phyloP scores from a whole-genome alignment of 2,113 vertebrate genomes.

The Catharus fuscescens region DNA sequence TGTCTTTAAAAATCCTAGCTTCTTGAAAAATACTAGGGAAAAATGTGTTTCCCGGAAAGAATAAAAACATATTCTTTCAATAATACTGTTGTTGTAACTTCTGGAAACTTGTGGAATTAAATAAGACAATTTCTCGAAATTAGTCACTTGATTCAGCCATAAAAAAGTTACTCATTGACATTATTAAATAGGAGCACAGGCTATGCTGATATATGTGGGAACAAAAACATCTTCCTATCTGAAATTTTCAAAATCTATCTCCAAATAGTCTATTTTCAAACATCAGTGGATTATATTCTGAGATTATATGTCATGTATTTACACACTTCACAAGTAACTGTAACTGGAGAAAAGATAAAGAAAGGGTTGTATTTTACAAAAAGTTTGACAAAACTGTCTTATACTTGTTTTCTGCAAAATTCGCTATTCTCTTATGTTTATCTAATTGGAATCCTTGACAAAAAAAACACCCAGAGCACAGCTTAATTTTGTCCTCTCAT shows the following conservation, averaged over 20 bases:
- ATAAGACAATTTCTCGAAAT: not conserved
- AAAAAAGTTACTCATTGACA: not conserved
- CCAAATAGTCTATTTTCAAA: not conserved
- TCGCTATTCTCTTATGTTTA: not conserved
- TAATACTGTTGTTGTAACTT: not conserved
- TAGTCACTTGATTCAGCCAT: not conserved
- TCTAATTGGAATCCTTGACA: rapidly evolving
- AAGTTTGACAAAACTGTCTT: not conserved
- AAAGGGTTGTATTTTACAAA: not conserved
- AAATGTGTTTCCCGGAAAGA: not conserved
- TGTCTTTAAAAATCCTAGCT: not conserved
- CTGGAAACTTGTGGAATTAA: not conserved
- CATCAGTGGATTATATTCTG: not conserved
- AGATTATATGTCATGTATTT: not conserved
- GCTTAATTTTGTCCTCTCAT: not conserved
- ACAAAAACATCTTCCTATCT: not conserved
- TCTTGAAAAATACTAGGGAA: constrained; percentile 24
- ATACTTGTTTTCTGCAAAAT: not conserved
- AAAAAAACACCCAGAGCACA: not conserved
- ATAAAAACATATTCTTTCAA: not conserved
- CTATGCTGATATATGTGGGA: not conserved
- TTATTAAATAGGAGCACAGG: not conserved
- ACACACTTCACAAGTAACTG: not conserved
- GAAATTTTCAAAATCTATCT: not conserved
- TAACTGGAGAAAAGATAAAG: not conserved